Percentiles rank a stretch among this genome's conserved stretches.
Evolutionary conservation across 2,797 vertebrate species (phyloP).

Genomic region (Karalla daura): DNA sequence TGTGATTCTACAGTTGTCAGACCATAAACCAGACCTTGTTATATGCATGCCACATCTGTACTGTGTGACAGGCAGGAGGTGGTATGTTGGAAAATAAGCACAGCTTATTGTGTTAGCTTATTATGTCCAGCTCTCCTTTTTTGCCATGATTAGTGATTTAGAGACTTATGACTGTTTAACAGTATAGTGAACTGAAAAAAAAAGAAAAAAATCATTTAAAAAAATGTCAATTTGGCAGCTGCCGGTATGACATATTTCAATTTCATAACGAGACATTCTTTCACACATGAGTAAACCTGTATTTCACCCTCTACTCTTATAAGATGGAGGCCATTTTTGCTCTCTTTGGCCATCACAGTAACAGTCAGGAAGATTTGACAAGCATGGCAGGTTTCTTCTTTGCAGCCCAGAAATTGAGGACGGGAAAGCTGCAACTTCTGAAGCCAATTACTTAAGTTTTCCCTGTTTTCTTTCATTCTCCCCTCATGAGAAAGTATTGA

Average conservation of each 20-base stretch:
- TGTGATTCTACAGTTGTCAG: constrained; percentile 20
- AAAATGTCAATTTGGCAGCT: constrained; percentile 47
- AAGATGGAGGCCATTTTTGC: constrained; percentile 74
- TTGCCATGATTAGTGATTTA: constrained; percentile 53
- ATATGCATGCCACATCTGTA: constrained; percentile 13
- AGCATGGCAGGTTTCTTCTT: constrained; percentile 79
- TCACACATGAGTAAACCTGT: constrained; percentile 81
- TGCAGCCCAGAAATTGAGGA: constrained; percentile 68
- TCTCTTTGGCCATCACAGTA: constrained; percentile 74
- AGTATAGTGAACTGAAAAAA: constrained; percentile 48
- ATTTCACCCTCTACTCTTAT: constrained; percentile 62
- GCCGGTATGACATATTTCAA: constrained; percentile 75
- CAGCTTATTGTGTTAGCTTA: not conserved
- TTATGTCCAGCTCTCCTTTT: not conserved
- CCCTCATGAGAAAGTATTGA: constrained; percentile 53
- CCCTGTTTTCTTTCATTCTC: constrained; percentile 66
- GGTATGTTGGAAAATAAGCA: not conserved
- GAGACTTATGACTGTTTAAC: constrained; percentile 52
- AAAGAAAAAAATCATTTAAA: constrained; percentile 41
- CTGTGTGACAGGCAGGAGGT: constrained; percentile 12
- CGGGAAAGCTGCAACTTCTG: constrained; percentile 72
- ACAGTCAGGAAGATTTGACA: constrained; percentile 80
- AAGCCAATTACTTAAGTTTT: constrained; percentile 80
- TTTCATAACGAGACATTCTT: constrained; percentile 79
- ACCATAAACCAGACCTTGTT: constrained; percentile 39